These are phyloP conservation scores for Andrena cerasifolii DNA, from an alignment of 1,140 invertebrate genomes.

Conservation along the genomic window DNA sequence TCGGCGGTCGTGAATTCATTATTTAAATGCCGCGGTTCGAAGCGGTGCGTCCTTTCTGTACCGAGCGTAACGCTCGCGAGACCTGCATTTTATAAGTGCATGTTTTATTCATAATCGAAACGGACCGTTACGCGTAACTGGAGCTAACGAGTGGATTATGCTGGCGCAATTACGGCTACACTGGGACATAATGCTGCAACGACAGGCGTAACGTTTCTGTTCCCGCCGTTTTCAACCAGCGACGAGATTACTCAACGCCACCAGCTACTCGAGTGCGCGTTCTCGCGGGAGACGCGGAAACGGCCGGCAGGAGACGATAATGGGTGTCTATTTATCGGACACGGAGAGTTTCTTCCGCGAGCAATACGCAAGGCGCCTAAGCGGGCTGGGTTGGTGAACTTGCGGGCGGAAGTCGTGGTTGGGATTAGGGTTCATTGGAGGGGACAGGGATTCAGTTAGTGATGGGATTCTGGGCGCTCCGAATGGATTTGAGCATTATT, in stretches of 20 bases:
- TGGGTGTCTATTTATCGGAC: no score
- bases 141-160: slow-evolving; percentile 47
- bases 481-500: no score
- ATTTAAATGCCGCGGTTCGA: slow-evolving; percentile 24
- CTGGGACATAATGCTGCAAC: slow-evolving; percentile 8
- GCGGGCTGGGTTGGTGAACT: no score
- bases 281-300: background rate
- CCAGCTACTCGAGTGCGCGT: background rate
- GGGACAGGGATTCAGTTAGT: no score
- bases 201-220: slow-evolving; percentile 24
- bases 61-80: slow-evolving; percentile 46
- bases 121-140: slow-evolving; percentile 19
- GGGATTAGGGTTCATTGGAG: no score
- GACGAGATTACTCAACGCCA: slow-evolving; percentile 21
- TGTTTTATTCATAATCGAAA: slow-evolving; percentile 61
- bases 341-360: no score
- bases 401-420: no score
- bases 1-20: slow-evolving; percentile 13
- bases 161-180: slow-evolving; percentile 42
- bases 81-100: slow-evolving; percentile 47
- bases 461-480: no score
- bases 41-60: slow-evolving; percentile 28
- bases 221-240: slow-evolving; percentile 6
- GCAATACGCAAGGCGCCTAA: no score
- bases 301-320: background rate